Base-by-base conservation (phyloP, 1,140 invertebrate species). In the Hylyphantes graminicola region DNA sequence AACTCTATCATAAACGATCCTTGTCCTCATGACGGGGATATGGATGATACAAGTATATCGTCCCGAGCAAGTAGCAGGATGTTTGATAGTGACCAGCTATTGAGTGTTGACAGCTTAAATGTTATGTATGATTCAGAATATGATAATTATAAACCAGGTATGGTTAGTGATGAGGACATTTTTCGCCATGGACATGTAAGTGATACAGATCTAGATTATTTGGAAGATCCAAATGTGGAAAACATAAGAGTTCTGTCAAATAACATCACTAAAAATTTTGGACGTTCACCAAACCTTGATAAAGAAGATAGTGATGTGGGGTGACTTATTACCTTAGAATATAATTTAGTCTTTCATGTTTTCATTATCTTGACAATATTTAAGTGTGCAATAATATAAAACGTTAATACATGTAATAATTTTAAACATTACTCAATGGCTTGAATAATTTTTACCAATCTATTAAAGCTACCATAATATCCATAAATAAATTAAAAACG, bases 121-220 rank as follows among this genome's bases (percentile, higher is more conserved):
- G 93, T 93, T 70, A 92, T 95, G 84, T 96, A 96, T 89, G 95
- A 96, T 90, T 95, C 94, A 3, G 94, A 96, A 87, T 95, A 95
- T 88, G 93, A 94, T 87, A 93, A 93, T 88, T 93, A 90, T 78
- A 85, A 89, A 51, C 89, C 90, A 0, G 89, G 89, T 8, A 88
- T 90, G 88, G 87, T 87, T 10, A 90, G 89, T 79, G 88, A 88
- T 75, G 90, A 90, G 8, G 89, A 90, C 86, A 89, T 89, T 57
- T 90, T 90, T 88, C 87, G 89, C 51, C 87, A 88, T 21, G 90
- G 89, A 76, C 89, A 88, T 7, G 86, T 89, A 17, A 90, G 89
- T 86, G 89, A 90, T 85, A 86, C 89, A 17, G 88, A 88, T 74
- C 55, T 87, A 51, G 88, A 91, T 87, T 91, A 91, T 86, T 87